Evolutionary conservation across 2,797 vertebrate genomes (phyloP).

Genomic region (Iguana delicatissima): DNA sequence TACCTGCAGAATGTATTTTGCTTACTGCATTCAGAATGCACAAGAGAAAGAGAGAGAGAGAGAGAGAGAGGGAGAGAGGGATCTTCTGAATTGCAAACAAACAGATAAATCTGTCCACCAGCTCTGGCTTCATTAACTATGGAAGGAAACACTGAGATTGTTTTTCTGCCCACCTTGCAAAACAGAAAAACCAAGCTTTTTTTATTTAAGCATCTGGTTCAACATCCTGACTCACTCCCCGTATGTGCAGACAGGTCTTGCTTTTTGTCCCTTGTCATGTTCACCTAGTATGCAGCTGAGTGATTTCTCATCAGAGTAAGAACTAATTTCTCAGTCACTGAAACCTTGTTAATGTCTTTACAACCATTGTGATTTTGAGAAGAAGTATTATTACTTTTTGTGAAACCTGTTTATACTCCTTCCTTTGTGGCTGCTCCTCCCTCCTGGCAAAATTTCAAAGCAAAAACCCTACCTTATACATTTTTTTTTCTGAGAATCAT

Average conservation of each 20-base stretch:
- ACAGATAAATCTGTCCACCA: conserved; percentile 66
- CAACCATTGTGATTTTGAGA: conserved; percentile 13
- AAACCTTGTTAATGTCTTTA: conserved; percentile 33
- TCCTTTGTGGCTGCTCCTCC: background rate
- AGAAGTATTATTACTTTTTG: conserved; percentile 7
- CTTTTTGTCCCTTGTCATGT: background rate
- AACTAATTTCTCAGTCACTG: conserved; percentile 21
- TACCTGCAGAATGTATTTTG: too few species aligned
- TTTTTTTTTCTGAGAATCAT: background rate
- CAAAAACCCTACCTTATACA: background rate
- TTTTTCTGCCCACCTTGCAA: conserved; percentile 35
- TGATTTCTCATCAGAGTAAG: conserved; percentile 34
- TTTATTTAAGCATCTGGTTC: conserved; percentile 41
- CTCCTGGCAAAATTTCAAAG: background rate
- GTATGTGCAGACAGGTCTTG: background rate
- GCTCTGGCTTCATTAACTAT: conserved; percentile 65
- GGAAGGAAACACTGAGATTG: conserved; percentile 70
- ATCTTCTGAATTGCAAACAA: conserved; percentile 68
- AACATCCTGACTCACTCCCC: conserved; percentile 9
- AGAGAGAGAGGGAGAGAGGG: too few species aligned
- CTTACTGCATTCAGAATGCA: too few species aligned
- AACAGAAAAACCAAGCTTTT: conserved; percentile 58
- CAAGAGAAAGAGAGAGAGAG: too few species aligned
- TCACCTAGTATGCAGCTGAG: conserved; percentile 7
- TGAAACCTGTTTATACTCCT: background rate